phyloP scores from a whole-genome alignment of 2,888 invertebrate species.

The Apotomis turbidana region DNA sequence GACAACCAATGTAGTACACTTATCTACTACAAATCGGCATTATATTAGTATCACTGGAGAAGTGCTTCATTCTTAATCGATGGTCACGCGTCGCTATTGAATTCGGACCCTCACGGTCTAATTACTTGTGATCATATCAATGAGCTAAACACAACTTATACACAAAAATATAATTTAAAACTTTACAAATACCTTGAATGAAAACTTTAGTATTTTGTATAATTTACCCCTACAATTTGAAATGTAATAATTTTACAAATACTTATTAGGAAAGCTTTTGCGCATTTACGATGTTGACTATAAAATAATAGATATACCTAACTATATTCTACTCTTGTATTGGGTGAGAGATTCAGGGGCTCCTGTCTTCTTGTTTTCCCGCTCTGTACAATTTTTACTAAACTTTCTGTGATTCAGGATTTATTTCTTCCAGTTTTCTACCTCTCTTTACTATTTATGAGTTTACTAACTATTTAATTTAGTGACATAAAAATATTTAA shows the following conservation, averaged over 20 bases:
- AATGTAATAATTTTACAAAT: conserved; percentile 60
- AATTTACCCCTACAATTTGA: conserved; percentile 73
- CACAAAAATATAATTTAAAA: conserved; percentile 58
- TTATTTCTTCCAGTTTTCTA: conserved; percentile 52
- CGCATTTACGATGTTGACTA: conserved; percentile 82
- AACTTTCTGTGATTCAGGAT: conserved; percentile 17
- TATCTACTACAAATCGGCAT: conserved; percentile 49
- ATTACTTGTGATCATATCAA: conserved; percentile 53
- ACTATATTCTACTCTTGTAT: conserved; percentile 58
- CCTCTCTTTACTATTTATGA: conserved; percentile 40
- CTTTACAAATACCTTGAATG: conserved; percentile 56
- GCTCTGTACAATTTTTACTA: neutral
- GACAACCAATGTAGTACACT: conserved; percentile 53
- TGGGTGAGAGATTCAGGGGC: conserved; percentile 51
- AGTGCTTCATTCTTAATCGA: conserved; percentile 49
- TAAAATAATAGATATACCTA: conserved; percentile 69
- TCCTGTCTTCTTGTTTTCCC: conserved; percentile 50
- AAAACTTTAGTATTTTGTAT: conserved; percentile 74
- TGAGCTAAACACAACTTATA: conserved; percentile 56
- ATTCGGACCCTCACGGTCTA: conserved; percentile 39
- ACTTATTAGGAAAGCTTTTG: conserved; percentile 71
- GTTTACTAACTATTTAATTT: conserved; percentile 16
- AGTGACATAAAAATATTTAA: conserved; percentile 1
- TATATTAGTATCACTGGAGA: conserved; percentile 58
- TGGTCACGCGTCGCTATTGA: conserved; percentile 17